Evolutionary conservation across 2,797 vertebrate species (phyloP), one percentile per base, ranked within the genome.

Genomic region (Anas flavirostris): DNA sequence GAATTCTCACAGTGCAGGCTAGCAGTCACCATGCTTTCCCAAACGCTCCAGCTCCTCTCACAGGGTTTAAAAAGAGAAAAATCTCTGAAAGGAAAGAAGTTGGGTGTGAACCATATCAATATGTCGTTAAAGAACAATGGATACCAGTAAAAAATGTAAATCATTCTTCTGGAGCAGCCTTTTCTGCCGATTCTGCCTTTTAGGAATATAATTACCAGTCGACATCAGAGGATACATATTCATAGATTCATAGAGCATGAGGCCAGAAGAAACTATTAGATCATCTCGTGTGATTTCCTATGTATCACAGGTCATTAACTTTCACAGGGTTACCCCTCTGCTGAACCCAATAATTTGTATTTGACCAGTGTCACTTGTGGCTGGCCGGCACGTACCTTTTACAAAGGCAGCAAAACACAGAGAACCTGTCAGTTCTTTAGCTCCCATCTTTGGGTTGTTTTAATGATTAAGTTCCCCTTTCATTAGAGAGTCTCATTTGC

Each of bases 201-300:
- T 53, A 85, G 88, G 60, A 93, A 74, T n/a, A 84, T 82, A 95
- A 96, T 67, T 74, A 95, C 82, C 91, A 88, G 83, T 56, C 86
- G 77, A 18, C 44, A 75, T 93, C 90, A 75, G 82, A 96, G 95
- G 90, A 85, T 94, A 74, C 88, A 95, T 86, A 92, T 95, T 94
- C 94, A 87, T 88, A 87, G 88, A 94, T 39, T 39, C 39, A 92
- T 90, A 77, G 86, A 93, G 90, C 70, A 81, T 60, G 83, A 90
- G 78, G 90, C 95, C 86, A 95, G 93, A 64, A 95, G 92, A 89
- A 96, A 95, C 88, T 73, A 96, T 96, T 96, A 96, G 95, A 93
- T 95, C 94, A 96, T 95, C 95, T 77, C 60, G 48, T 85, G 91
- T 80, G 93, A 94, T 93, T 95, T 95, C 92, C 94, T 94, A 91